A percentile compares a stretch with the other conserved stretches of the same genome.
Conservation (phyloP, 2,113 vertebrate genomes). For the Chunga burmeisteri region DNA sequence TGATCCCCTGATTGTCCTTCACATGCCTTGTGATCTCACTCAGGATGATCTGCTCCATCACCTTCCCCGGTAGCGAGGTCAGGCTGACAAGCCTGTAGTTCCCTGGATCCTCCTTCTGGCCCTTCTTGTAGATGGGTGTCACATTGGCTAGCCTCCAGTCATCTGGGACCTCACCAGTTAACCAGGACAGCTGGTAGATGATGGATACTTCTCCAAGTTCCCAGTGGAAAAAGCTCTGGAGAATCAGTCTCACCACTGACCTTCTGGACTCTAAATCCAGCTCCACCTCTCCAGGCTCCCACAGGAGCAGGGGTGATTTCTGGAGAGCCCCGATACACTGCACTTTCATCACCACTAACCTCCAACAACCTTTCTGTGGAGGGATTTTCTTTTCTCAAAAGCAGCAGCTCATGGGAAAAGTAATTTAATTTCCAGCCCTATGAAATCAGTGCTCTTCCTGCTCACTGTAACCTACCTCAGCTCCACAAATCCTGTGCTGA, state of each 20-base stretch:
- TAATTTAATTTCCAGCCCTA: background rate
- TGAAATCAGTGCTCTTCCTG: background rate
- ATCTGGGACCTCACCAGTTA: no score
- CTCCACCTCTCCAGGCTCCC: background rate
- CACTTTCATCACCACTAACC: background rate
- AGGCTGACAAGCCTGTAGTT: no score
- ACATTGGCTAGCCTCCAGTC: no score
- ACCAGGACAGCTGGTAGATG: no score
- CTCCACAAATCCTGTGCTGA: background rate
- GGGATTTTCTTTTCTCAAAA: background rate
- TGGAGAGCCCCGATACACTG: background rate
- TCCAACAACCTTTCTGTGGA: background rate
- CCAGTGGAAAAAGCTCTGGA: background rate
- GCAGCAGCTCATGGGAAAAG: background rate
- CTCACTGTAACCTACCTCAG: background rate
- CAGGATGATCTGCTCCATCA: no score
- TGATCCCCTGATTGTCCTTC: no score
- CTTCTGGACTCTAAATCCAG: background rate
- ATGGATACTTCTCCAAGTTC: background rate
- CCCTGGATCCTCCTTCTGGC: no score
- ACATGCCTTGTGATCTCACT: no score
- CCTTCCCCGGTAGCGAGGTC: no score
- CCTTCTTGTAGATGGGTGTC: no score
- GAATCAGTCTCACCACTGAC: background rate
- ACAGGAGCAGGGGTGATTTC: background rate